These are phyloP conservation scores for Pachyramphus minor DNA, from an alignment of 2,113 vertebrate genomes.

Conservation along the genomic window DNA sequence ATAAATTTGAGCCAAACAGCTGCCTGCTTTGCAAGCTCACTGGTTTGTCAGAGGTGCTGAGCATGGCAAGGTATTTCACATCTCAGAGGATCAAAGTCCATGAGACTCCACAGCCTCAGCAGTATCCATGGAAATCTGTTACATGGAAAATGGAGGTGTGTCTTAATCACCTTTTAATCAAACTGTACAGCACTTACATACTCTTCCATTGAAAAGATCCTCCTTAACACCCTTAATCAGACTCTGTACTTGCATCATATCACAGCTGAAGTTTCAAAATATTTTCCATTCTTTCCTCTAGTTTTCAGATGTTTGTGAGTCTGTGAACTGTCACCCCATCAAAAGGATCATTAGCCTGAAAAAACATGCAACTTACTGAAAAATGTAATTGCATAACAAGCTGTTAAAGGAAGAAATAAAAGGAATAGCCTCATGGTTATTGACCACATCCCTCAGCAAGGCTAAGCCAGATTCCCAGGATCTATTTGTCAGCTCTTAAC, in stretches of 20 bases:
- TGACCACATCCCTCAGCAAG: conserved; percentile 43
- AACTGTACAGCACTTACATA: rapidly evolving
- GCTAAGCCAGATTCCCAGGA: conserved; percentile 25
- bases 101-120: background rate
- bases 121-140: background rate
- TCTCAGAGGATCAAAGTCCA: background rate
- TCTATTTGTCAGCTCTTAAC: background rate
- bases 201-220: background rate
- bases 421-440: conserved; percentile 34
- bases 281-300: conserved; percentile 20
- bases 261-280: conserved; percentile 9
- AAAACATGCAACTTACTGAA: conserved; percentile 9
- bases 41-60: background rate
- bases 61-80: background rate
- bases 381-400: conserved; percentile 38
- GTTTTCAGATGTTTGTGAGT: background rate
- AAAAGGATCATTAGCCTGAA: conserved; percentile 9
- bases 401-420: conserved; percentile 25
- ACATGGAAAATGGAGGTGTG: background rate
- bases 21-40: background rate
- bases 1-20: background rate
- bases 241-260: background rate
- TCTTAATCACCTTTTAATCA: background rate
- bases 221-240: background rate
- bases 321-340: conserved; percentile 32